Evolutionary conservation across 2,797 vertebrate genomes (phyloP).

Genomic region (Eptatretus atami): DNA sequence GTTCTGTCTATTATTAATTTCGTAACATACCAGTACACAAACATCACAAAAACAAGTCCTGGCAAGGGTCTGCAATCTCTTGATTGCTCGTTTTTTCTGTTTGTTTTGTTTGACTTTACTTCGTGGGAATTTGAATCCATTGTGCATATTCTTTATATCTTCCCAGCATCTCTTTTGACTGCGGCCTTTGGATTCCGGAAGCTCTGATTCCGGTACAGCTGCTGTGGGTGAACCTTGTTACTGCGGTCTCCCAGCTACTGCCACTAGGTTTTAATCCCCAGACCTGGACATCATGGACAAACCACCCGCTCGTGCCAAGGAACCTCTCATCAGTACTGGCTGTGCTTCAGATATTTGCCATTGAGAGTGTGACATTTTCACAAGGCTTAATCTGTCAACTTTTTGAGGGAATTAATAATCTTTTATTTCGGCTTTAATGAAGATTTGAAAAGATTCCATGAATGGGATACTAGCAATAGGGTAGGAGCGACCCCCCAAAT

Average conservation of each 20-base stretch:
- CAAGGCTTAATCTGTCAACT: not conserved
- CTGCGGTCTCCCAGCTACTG: slow-evolving; percentile 52
- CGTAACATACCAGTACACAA: too few species aligned
- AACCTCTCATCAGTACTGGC: slow-evolving; percentile 73
- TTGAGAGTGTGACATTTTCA: slow-evolving; percentile 24
- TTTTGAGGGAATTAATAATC: not conserved
- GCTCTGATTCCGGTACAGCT: slow-evolving; percentile 65
- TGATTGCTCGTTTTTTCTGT: too few species aligned
- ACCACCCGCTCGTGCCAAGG: slow-evolving; percentile 49
- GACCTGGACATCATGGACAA: slow-evolving; percentile 76
- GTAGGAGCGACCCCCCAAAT: too few species aligned
- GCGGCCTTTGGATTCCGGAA: slow-evolving; percentile 49
- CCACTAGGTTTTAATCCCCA: slow-evolving; percentile 63
- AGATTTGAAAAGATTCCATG: too few species aligned
- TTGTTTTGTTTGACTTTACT: too few species aligned
- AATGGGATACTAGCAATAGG: too few species aligned
- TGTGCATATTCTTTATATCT: too few species aligned
- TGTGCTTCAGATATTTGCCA: slow-evolving; percentile 62
- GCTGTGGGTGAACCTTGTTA: slow-evolving; percentile 66
- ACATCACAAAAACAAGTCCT: too few species aligned
- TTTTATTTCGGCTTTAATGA: too few species aligned
- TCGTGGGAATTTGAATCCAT: too few species aligned
- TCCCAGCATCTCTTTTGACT: slow-evolving; percentile 52
- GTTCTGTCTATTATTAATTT: too few species aligned
- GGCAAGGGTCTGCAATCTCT: too few species aligned